Evolutionary conservation across 2,888 invertebrate species (phyloP).

Genomic region (Hypomecis atomaria): DNA sequence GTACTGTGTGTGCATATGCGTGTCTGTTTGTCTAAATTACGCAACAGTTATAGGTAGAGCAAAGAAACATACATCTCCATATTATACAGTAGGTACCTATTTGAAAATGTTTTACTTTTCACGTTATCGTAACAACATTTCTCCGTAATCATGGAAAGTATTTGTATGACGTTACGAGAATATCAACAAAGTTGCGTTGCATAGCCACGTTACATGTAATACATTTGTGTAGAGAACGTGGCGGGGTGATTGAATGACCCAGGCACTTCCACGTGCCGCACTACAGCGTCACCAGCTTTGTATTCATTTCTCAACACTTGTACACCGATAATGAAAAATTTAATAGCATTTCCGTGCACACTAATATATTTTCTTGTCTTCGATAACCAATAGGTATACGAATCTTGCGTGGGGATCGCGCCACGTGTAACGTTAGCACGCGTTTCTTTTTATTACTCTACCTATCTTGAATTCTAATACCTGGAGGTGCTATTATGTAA

Average conservation of each 20-base stretch:
- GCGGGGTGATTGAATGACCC: slow-evolving; percentile 48
- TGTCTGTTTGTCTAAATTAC: too few relatives aligned
- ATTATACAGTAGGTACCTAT: too few relatives aligned
- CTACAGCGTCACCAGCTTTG: slow-evolving; percentile 53
- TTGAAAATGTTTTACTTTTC: too few relatives aligned
- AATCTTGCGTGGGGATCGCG: slow-evolving; percentile 36
- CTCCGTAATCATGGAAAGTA: background rate
- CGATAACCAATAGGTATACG: slow-evolving; percentile 61
- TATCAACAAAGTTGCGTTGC: slow-evolving; percentile 6
- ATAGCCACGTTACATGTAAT: background rate
- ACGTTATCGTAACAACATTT: too few relatives aligned
- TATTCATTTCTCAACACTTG: slow-evolving; percentile 62
- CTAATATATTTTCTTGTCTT: slow-evolving; percentile 65
- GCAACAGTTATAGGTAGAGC: too few relatives aligned
- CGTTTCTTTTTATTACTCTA: slow-evolving; percentile 49
- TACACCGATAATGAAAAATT: slow-evolving; percentile 67
- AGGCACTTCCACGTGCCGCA: slow-evolving; percentile 61
- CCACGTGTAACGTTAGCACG: slow-evolving; percentile 64
- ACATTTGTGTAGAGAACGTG: slow-evolving; percentile 38
- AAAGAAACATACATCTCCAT: too few relatives aligned
- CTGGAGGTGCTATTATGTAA: slow-evolving; percentile 57
- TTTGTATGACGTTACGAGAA: background rate
- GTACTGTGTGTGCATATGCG: too few relatives aligned
- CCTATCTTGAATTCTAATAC: slow-evolving; percentile 32
- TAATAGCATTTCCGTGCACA: slow-evolving; percentile 71